Conservation (phyloP, 2,113 vertebrate species). For the Athene noctua region DNA sequence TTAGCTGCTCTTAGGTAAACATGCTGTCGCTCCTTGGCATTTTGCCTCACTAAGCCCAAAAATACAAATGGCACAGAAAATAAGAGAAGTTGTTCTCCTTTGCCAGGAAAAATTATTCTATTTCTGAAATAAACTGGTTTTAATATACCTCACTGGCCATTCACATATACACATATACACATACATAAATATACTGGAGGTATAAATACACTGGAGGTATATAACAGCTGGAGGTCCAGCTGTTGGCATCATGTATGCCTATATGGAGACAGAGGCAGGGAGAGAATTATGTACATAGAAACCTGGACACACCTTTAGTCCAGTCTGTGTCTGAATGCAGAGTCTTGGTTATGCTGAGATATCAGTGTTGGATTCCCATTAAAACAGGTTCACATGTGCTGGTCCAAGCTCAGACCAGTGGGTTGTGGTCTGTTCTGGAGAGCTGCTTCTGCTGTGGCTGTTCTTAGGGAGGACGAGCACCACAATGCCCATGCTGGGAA, state of each 20-base stretch:
- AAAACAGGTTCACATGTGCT: neutral
- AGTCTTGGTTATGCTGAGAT: neutral
- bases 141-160: neutral
- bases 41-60: constrained; percentile 27
- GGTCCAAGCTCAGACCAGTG: neutral
- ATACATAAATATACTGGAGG: no score
- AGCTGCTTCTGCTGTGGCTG: neutral
- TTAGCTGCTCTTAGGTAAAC: constrained; percentile 66
- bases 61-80: constrained; percentile 55
- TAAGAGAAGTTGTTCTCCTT: constrained; percentile 25
- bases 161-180: neutral
- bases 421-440: neutral
- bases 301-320: neutral
- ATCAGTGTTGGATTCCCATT: neutral
- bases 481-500: neutral
- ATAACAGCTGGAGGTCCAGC: neutral
- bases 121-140: constrained; percentile 40
- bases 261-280: neutral
- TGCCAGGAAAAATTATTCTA: constrained; percentile 38
- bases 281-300: neutral
- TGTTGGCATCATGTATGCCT: neutral
- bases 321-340: neutral
- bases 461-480: neutral
- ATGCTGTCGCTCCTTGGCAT: constrained; percentile 34
- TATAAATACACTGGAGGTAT: constrained; percentile 1